A percentile compares a stretch with the other conserved stretches of the same genome.
Evolutionary conservation across 2,113 vertebrate species (phyloP).

Genomic region (Poecilia latipinna): DNA sequence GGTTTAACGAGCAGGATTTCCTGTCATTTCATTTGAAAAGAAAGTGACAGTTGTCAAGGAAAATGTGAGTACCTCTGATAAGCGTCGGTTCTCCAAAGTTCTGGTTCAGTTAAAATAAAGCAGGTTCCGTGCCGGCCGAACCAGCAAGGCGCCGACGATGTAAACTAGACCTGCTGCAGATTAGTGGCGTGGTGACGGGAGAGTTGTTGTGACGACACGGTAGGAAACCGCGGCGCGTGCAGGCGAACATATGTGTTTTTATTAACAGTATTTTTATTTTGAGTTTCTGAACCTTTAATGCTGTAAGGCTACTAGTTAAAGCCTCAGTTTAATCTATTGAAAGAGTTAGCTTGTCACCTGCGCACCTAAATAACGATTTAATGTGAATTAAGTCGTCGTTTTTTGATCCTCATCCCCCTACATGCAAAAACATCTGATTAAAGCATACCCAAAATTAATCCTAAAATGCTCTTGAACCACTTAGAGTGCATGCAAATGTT

Average conservation of each 20-base stretch:
- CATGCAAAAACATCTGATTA: too few species aligned
- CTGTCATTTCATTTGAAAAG: constrained; percentile 19
- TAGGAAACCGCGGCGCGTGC: not conserved
- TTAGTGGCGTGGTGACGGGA: too few species aligned
- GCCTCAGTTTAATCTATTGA: too few species aligned
- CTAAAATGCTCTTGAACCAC: too few species aligned
- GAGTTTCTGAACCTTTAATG: not conserved
- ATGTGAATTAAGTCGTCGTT: too few species aligned
- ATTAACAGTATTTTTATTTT: not conserved
- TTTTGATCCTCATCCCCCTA: too few species aligned
- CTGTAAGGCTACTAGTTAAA: not conserved
- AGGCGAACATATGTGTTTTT: too few species aligned
- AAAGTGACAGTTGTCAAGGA: not conserved
- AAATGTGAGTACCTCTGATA: not conserved
- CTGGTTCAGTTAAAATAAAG: not conserved
- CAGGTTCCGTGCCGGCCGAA: too few species aligned
- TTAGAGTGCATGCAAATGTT: too few species aligned
- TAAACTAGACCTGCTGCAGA: too few species aligned
- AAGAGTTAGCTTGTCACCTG: not conserved
- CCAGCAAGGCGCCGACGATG: too few species aligned
- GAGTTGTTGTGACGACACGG: not conserved
- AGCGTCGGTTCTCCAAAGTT: fast-evolving
- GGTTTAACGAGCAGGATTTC: constrained; percentile 19
- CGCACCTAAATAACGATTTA: not conserved
- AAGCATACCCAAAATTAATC: too few species aligned